Evolutionary conservation across 2,888 invertebrate species (phyloP).

Genomic region (Spialia ferax): DNA sequence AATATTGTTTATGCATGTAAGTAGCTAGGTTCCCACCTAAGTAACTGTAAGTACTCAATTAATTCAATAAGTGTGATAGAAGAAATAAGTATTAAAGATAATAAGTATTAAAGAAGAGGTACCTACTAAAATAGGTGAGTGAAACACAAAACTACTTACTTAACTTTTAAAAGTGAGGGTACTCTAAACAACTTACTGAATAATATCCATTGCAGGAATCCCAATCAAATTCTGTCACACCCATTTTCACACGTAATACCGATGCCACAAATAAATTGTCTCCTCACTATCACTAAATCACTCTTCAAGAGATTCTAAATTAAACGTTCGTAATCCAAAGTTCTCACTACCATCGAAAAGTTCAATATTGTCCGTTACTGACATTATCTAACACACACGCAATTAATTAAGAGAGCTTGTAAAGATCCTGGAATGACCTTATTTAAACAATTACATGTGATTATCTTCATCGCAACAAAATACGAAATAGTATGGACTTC

Average conservation of each 20-base stretch:
- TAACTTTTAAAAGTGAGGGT: neutral
- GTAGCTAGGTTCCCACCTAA: no score
- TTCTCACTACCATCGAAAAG: slow-evolving; percentile 53
- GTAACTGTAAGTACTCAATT: no score
- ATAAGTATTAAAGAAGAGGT: no score
- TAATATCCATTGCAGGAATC: slow-evolving; percentile 80
- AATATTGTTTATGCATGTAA: no score
- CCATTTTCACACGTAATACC: slow-evolving; percentile 71
- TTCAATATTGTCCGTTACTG: slow-evolving; percentile 55
- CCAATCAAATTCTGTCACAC: slow-evolving; percentile 82
- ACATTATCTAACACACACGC: slow-evolving; percentile 79
- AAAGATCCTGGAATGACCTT: slow-evolving; percentile 59
- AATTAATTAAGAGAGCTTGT: slow-evolving; percentile 68
- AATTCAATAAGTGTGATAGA: neutral
- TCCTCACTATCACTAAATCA: slow-evolving; percentile 48
- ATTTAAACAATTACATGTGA: slow-evolving; percentile 65
- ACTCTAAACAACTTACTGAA: slow-evolving; percentile 68
- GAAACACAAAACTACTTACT: neutral
- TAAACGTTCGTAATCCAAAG: slow-evolving; percentile 37
- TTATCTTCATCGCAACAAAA: slow-evolving; percentile 68
- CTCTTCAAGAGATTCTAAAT: slow-evolving; percentile 43
- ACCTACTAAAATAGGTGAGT: neutral
- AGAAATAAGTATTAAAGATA: neutral
- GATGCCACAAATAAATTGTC: slow-evolving; percentile 58
- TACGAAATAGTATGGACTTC: slow-evolving; percentile 58